These are phyloP conservation scores for Brachyhypopomus occidentalis DNA, from an alignment of 2,113 vertebrate genomes.

Conservation along the genomic window DNA sequence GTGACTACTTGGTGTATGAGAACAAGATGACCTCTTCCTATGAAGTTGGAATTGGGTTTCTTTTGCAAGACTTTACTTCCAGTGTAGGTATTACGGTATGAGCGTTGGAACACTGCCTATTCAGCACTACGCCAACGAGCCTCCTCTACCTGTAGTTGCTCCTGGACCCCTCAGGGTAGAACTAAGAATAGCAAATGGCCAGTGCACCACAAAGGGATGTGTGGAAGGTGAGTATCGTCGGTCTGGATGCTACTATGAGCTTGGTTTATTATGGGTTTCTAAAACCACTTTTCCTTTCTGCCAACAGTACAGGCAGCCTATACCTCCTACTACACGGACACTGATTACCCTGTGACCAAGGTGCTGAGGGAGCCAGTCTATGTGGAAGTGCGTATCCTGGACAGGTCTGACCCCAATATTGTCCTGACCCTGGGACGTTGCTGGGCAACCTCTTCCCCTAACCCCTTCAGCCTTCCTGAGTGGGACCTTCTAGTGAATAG, in stretches of 20 bases:
- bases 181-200: slow-evolving; percentile 68
- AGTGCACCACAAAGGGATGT: slow-evolving; percentile 51
- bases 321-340: slow-evolving; percentile 61
- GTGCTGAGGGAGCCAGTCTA: slow-evolving; percentile 62
- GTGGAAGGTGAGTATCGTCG: not conserved
- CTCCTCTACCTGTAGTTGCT: slow-evolving; percentile 63
- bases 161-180: slow-evolving; percentile 67
- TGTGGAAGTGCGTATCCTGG: slow-evolving; percentile 65
- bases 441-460: slow-evolving; percentile 65
- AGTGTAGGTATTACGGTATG: slow-evolving; percentile 66
- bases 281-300: not conserved
- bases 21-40: slow-evolving; percentile 71
- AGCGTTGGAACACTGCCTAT: slow-evolving; percentile 63
- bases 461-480: slow-evolving; percentile 61
- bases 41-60: slow-evolving; percentile 64
- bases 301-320: slow-evolving; percentile 63
- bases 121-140: slow-evolving; percentile 63
- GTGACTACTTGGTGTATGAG: slow-evolving; percentile 65
- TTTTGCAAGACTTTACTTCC: slow-evolving; percentile 65
- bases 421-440: slow-evolving; percentile 68
- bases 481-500: slow-evolving; percentile 66
- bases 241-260: too few species aligned
- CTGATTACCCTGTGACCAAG: slow-evolving; percentile 70
- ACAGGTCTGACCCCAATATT: slow-evolving; percentile 64
- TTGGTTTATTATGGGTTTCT: not conserved